phyloP scores from a whole-genome alignment of 1,140 invertebrate genomes.

The Scylla paramamosain region DNA sequence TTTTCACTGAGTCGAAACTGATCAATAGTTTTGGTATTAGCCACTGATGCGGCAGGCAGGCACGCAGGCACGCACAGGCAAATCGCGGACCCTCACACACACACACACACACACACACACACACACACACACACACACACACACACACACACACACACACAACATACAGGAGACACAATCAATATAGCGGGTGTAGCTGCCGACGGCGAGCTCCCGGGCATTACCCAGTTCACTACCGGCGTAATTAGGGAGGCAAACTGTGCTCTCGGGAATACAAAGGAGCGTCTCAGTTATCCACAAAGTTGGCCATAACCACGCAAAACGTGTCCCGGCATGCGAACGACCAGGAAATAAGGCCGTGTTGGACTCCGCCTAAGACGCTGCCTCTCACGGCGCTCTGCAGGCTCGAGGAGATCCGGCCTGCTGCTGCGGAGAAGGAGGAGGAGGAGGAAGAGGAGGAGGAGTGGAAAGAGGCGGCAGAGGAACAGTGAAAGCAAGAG shows the following conservation, averaged over 20 bases:
- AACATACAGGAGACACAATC: constrained; percentile 9
- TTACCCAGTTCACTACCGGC: constrained; percentile 53
- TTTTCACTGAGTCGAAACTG: background rate
- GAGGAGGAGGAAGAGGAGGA: constrained; percentile 4
- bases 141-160: background rate
- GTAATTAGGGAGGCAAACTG: constrained; percentile 58
- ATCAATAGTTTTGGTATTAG: background rate
- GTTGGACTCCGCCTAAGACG: background rate
- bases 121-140: background rate
- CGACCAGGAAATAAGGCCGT: constrained; percentile 42
- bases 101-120: background rate
- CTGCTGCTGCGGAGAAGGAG: background rate
- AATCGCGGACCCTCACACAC: background rate
- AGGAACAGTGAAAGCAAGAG: background rate
- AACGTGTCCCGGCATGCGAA: constrained; percentile 48
- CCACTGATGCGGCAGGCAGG: background rate
- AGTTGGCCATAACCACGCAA: constrained; percentile 53
- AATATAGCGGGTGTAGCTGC: constrained; percentile 9
- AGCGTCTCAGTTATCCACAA: constrained; percentile 57
- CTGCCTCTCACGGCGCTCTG: background rate
- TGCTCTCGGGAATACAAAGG: constrained; percentile 30
- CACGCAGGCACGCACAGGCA: background rate
- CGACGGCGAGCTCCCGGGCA: background rate
- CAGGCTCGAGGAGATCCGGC: background rate
- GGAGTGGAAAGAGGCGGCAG: background rate